A percentile compares a stretch with the other conserved stretches of the same genome.
Evolutionary conservation across 2,888 invertebrate species (phyloP).

Genomic region (Lithophane ornitopus): DNA sequence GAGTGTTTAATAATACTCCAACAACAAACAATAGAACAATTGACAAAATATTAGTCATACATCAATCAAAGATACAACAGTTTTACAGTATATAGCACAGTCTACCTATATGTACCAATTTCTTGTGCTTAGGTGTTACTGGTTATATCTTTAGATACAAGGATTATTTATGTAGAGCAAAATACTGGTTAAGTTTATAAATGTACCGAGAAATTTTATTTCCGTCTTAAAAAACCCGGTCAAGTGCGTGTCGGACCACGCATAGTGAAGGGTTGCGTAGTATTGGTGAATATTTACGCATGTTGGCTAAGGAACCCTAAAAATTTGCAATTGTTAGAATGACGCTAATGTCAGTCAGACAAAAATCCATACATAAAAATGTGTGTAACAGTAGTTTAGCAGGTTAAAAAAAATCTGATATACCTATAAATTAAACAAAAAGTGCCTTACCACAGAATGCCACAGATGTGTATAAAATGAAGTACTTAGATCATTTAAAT

Average conservation of each 20-base stretch:
- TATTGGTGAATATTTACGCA: too few species aligned
- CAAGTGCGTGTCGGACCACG: too few species aligned
- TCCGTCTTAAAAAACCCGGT: too few species aligned
- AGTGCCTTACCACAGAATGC: background rate
- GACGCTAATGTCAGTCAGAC: background rate
- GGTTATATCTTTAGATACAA: too few species aligned
- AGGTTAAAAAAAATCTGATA: too few species aligned
- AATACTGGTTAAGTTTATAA: too few species aligned
- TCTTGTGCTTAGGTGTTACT: background rate
- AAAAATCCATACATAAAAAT: background rate
- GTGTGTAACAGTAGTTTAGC: background rate
- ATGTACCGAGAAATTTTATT: too few species aligned
- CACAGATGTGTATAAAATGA: background rate
- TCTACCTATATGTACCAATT: background rate
- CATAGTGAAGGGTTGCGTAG: too few species aligned
- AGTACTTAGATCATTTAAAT: too few species aligned
- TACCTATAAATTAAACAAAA: background rate
- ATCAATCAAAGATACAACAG: conserved; percentile 5
- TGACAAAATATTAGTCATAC: conserved; percentile 1
- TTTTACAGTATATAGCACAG: background rate
- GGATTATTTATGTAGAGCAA: too few species aligned
- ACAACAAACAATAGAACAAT: conserved; percentile 28
- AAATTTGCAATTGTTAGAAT: background rate
- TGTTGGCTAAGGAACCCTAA: too few species aligned
- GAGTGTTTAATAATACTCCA: conserved; percentile 16